phyloP scores from a whole-genome alignment of 92 coral and sea anemone species.

The Umimayanthus kanabou region DNA sequence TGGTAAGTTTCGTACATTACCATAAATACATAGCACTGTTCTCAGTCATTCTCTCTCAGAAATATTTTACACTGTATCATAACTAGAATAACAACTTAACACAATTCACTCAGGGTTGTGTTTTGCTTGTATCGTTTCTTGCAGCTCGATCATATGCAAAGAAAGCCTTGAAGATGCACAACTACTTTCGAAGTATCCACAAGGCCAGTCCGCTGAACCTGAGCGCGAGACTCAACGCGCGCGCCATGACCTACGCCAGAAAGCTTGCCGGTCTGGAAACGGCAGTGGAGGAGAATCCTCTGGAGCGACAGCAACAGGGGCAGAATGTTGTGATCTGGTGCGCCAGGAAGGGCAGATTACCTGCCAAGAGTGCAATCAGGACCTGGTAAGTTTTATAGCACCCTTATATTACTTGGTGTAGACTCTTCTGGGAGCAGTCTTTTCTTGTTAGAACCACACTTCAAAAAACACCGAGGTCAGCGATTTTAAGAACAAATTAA shows the following conservation, averaged over 20 bases:
- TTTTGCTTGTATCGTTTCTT: not conserved
- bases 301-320: constrained; percentile 14
- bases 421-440: too few species aligned
- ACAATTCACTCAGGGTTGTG: not conserved
- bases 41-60: too few species aligned
- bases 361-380: constrained; percentile 22
- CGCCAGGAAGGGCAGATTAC: not conserved
- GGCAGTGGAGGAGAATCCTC: not conserved
- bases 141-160: constrained; percentile 44
- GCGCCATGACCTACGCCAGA: constrained; percentile 41
- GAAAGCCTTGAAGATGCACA: constrained; percentile 45
- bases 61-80: too few species aligned
- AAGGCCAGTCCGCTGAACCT: constrained; percentile 31
- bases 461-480: too few species aligned
- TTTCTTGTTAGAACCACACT: too few species aligned
- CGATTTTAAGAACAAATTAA: too few species aligned
- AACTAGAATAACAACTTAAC: not conserved
- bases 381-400: constrained; percentile 15
- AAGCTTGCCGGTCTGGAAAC: constrained; percentile 25
- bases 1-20: too few species aligned
- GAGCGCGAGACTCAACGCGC: constrained; percentile 32
- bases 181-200: constrained; percentile 43
- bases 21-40: too few species aligned
- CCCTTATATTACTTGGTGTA: too few species aligned
- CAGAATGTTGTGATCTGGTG: constrained; percentile 39